phyloP scores from a whole-genome alignment of 2,888 invertebrate species.

The Nomada fucata region DNA sequence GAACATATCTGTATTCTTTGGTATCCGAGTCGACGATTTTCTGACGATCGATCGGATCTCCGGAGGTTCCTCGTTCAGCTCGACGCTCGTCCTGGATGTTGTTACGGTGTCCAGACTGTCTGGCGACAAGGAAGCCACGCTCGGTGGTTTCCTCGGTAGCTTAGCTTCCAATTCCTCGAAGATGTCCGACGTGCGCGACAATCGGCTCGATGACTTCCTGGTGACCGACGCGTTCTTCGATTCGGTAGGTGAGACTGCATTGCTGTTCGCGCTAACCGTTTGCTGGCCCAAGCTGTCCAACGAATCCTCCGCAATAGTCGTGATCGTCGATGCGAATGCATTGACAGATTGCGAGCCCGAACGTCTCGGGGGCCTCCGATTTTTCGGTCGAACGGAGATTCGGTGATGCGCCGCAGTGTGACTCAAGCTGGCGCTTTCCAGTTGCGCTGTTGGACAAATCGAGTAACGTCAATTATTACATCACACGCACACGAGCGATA shows the following conservation, averaged over 20 bases:
- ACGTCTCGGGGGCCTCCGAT: constrained; percentile 81
- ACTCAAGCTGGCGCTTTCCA: constrained; percentile 77
- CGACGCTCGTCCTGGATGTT: constrained; percentile 58
- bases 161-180: constrained; percentile 80
- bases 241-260: constrained; percentile 56
- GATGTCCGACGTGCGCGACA: constrained; percentile 79
- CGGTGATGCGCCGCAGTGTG: constrained; percentile 82
- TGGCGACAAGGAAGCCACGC: constrained; percentile 78
- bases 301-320: constrained; percentile 73
- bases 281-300: constrained; percentile 61
- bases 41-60: constrained; percentile 69
- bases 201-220: constrained; percentile 79
- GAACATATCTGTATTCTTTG: constrained; percentile 77
- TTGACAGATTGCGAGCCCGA: constrained; percentile 59
- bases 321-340: constrained; percentile 65
- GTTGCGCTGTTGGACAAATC: constrained; percentile 72
- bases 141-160: constrained; percentile 71
- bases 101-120: constrained; percentile 79
- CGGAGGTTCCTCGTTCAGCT: constrained; percentile 49
- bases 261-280: constrained; percentile 50
- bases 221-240: constrained; percentile 52
- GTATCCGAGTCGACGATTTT: constrained; percentile 72
- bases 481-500: background rate
- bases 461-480: background rate
- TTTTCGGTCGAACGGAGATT: constrained; percentile 82